Evolutionary conservation across 1,140 invertebrate genomes (phyloP).

Genomic region (Mactra quadrangularis): DNA sequence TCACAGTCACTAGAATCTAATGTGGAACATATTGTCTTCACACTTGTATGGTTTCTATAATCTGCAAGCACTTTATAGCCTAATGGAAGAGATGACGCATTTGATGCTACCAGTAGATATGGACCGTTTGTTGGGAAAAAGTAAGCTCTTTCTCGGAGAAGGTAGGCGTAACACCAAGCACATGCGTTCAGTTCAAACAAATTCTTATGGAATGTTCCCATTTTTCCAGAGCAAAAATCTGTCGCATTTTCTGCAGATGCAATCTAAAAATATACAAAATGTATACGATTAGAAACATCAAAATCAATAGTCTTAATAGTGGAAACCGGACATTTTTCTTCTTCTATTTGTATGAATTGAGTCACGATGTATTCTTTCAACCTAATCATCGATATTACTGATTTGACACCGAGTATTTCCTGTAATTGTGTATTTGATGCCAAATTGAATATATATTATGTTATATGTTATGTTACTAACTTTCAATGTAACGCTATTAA

Average conservation of each 20-base stretch:
- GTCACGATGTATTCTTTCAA: too few species aligned
- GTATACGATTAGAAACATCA: too few species aligned
- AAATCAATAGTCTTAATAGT: too few species aligned
- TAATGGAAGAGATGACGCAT: constrained; percentile 38
- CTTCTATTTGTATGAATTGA: too few species aligned
- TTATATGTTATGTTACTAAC: too few species aligned
- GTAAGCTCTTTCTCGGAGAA: constrained; percentile 59
- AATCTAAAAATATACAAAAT: background rate
- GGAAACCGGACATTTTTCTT: too few species aligned
- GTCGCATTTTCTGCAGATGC: background rate
- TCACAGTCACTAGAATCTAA: constrained; percentile 63
- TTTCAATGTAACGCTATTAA: too few species aligned
- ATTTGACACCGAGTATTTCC: too few species aligned
- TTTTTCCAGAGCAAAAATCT: background rate
- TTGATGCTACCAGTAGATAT: constrained; percentile 52
- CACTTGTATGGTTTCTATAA: constrained; percentile 66
- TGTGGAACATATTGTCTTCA: constrained; percentile 65
- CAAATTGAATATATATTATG: too few species aligned
- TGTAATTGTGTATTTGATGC: too few species aligned
- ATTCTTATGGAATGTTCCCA: constrained; percentile 10
- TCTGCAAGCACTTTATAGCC: constrained; percentile 59
- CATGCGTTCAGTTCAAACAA: constrained; percentile 76
- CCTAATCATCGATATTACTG: too few species aligned
- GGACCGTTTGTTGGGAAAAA: constrained; percentile 17
- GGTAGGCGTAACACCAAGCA: constrained; percentile 77